phyloP scores from a whole-genome alignment of 2,113 vertebrate species.

The Haplochromis vanheusdeni region DNA sequence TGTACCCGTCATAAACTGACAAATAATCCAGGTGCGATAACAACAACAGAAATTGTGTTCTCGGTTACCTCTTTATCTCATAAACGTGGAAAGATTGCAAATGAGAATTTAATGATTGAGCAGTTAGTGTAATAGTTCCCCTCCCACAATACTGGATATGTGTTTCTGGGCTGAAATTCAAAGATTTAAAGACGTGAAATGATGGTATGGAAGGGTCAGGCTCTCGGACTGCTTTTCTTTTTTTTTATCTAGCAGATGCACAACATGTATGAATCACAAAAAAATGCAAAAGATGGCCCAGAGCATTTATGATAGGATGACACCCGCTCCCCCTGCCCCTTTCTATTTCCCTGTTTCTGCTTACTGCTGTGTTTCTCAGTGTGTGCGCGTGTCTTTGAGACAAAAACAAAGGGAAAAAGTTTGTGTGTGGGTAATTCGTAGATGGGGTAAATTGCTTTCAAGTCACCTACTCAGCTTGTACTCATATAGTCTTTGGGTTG shows the following conservation, averaged over 20 bases:
- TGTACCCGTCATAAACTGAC: neutral
- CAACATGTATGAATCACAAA: neutral
- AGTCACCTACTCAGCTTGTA: conserved; percentile 12
- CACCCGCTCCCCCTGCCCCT: neutral
- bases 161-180: neutral
- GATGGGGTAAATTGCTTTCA: conserved; percentile 36
- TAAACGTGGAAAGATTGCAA: neutral
- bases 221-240: neutral
- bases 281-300: neutral
- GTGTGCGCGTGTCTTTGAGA: neutral
- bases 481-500: conserved; percentile 2
- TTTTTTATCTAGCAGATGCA: neutral
- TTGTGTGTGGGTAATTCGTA: neutral
- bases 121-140: neutral
- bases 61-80: neutral
- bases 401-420: neutral
- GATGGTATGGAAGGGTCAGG: neutral
- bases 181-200: neutral
- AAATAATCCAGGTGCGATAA: neutral
- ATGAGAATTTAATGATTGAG: conserved; percentile 9
- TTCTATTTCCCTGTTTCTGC: neutral
- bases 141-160: neutral
- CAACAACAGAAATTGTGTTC: neutral
- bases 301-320: neutral
- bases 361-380: neutral